A percentile compares a stretch with the other conserved stretches of the same genome.
Evolutionary conservation across 2,888 invertebrate genomes (phyloP).

Genomic region (Cantharis rustica): DNA sequence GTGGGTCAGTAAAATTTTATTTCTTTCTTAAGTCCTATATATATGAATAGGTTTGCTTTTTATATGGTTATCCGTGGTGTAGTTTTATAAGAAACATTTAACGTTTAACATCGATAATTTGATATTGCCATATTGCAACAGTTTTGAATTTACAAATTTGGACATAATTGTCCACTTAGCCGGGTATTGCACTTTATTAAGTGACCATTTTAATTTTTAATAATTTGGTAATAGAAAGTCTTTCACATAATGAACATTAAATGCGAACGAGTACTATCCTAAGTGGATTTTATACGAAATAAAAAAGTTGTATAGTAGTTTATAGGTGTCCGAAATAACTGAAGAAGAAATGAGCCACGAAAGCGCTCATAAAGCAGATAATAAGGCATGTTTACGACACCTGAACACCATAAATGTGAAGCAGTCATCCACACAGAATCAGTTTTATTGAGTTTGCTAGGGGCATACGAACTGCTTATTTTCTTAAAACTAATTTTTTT

Average conservation of each 20-base stretch:
- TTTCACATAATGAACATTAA: conserved; percentile 9
- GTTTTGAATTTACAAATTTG: neutral
- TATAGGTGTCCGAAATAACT: conserved; percentile 49
- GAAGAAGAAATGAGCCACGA: conserved; percentile 45
- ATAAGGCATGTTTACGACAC: conserved; percentile 55
- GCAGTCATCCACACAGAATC: conserved; percentile 44
- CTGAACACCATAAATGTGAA: conserved; percentile 50
- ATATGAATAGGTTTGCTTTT: conserved; percentile 18
- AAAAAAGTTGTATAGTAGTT: conserved; percentile 41
- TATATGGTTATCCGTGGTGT: conserved; percentile 3
- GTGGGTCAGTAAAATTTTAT: conserved; percentile 24
- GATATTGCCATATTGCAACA: neutral
- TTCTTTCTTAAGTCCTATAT: conserved; percentile 19
- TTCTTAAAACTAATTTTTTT: conserved; percentile 9
- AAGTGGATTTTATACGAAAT: conserved; percentile 40
- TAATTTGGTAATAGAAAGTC: neutral
- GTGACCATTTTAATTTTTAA: neutral
- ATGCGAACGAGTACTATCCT: conserved; percentile 22
- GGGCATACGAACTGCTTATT: conserved; percentile 15
- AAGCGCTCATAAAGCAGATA: conserved; percentile 52
- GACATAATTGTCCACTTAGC: neutral
- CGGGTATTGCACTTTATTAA: neutral
- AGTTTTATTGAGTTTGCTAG: conserved; percentile 36
- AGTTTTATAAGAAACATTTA: conserved; percentile 4
- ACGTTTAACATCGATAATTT: neutral